Evolutionary conservation across 1,140 invertebrate genomes (phyloP), one percentile per base, ranked within the genome.

Genomic region (Drusus annulatus): DNA sequence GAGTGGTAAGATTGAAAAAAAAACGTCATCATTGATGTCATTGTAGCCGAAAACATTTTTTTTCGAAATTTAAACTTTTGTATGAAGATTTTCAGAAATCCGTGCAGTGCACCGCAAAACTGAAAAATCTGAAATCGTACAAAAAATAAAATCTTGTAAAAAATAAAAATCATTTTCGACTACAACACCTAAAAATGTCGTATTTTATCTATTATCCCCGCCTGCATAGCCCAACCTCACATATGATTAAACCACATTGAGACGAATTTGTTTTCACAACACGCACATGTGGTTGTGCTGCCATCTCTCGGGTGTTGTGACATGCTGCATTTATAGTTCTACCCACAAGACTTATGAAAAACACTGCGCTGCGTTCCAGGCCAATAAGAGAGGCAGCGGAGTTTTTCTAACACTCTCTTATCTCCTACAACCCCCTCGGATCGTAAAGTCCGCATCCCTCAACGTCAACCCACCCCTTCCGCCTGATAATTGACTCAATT

Each of bases 401-500:
- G n/a, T 52, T 71, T 56, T 75, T 75, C 36, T 50, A n/a, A 28
- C 71, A 36, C 71, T 75, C 25, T 58, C 52, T 75, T 75, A 75
- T 75, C 71, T 58, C 7, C 28, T 5, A 0, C 23, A 5, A 28
- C 69, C 50, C 69, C 71, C 54, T 54, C 13, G 28, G 71, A 5
- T 75, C 71, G 71, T 75, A 83, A 83, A 83, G 60, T 21, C 51
- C 25, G 17, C 75, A 58, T 19, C 75, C 75, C 60, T 63, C 28
- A 23, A 23, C 19, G 50, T 75, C 17, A 6, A 36, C 31, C 73
- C 50, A 52, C 75, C 76, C 75, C 78, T 56, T 23, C n/a, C 56
- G 45, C 65, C 45, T 73, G 79, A 83, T 83, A 83, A 83, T 83
- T 83, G 81, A 80, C 36, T 83, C 81, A 83, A 83, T 83, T 83